These are phyloP conservation scores for Monochamus saltuarius DNA, from an alignment of 1,140 invertebrate species.

Conservation along the genomic window DNA sequence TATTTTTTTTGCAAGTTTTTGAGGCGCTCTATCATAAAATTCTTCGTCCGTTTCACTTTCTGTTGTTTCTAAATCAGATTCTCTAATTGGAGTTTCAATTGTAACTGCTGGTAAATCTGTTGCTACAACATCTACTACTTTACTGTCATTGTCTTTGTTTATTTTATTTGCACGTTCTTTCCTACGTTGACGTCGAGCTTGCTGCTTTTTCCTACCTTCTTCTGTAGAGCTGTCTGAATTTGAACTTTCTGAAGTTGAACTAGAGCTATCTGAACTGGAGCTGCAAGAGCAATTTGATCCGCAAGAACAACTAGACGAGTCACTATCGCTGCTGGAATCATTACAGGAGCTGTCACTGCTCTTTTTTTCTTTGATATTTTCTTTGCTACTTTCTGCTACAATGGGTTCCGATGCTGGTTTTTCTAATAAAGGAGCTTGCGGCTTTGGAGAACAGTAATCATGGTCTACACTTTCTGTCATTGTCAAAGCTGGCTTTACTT, in stretches of 20 bases:
- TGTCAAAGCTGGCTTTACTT: constrained; percentile 48
- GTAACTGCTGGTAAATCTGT: constrained; percentile 50
- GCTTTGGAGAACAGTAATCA: constrained; percentile 59
- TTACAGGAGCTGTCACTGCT: constrained; percentile 53
- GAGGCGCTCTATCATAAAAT: constrained; percentile 81
- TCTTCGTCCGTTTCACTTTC: constrained; percentile 84
- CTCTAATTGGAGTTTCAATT: constrained; percentile 60
- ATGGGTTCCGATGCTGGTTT: constrained; percentile 7
- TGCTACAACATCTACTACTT: constrained; percentile 55
- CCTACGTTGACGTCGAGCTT: constrained; percentile 50
- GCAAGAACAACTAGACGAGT: constrained; percentile 75
- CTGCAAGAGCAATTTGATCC: constrained; percentile 77
- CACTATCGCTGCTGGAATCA: constrained; percentile 72
- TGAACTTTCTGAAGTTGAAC: constrained; percentile 67
- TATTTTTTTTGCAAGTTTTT: constrained; percentile 67
- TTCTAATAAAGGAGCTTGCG: constrained; percentile 5
- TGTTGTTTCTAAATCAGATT: constrained; percentile 80
- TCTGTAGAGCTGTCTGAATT: constrained; percentile 66
- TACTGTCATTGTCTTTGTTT: constrained; percentile 49
- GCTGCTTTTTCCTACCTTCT: constrained; percentile 54
- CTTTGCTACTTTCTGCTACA: constrained; percentile 20
- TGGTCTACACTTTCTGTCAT: constrained; percentile 56
- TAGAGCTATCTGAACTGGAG: constrained; percentile 59
- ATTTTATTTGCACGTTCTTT: constrained; percentile 51
- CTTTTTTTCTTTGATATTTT: constrained; percentile 25